phyloP scores from a whole-genome alignment of 1,140 invertebrate species.

The Heliconius hewitsoni region DNA sequence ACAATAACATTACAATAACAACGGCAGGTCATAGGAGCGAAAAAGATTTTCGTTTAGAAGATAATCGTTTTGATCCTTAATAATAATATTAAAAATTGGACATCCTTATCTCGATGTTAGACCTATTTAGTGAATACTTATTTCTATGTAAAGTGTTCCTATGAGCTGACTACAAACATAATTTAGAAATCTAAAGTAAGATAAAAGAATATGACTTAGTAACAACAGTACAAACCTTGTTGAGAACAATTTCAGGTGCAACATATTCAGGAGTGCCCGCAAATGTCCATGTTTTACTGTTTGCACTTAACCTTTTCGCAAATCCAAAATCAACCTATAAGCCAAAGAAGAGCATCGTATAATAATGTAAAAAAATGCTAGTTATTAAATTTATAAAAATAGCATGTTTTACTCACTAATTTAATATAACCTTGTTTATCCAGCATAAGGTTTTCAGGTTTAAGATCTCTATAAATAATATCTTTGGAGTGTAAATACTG shows the following conservation, averaged over 20 bases:
- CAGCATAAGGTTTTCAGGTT: conserved; percentile 96
- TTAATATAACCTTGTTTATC: conserved; percentile 94
- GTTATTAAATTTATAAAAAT: background rate
- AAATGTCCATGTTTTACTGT: conserved; percentile 97
- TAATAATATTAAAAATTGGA: background rate
- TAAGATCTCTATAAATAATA: conserved; percentile 96
- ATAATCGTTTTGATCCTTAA: too few relatives aligned
- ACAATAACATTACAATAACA: too few relatives aligned
- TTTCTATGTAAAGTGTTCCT: too few relatives aligned
- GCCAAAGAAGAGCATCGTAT: background rate
- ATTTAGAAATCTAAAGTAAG: too few relatives aligned
- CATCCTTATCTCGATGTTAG: too few relatives aligned
- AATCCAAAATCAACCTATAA: conserved; percentile 97
- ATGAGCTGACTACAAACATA: too few relatives aligned
- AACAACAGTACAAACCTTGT: conserved; percentile 81
- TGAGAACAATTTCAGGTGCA: conserved; percentile 97
- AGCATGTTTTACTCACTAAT: conserved; percentile 83
- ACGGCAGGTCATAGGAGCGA: too few relatives aligned
- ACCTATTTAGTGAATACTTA: too few relatives aligned
- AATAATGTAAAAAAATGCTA: conserved; percentile 1
- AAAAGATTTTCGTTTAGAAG: too few relatives aligned
- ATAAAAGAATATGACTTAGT: background rate
- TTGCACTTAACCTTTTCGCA: conserved; percentile 90
- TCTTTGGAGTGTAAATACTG: conserved; percentile 93
- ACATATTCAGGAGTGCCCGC: conserved; percentile 97